Conservation (phyloP, 2,113 vertebrate genomes). For the Chamaea fasciata region DNA sequence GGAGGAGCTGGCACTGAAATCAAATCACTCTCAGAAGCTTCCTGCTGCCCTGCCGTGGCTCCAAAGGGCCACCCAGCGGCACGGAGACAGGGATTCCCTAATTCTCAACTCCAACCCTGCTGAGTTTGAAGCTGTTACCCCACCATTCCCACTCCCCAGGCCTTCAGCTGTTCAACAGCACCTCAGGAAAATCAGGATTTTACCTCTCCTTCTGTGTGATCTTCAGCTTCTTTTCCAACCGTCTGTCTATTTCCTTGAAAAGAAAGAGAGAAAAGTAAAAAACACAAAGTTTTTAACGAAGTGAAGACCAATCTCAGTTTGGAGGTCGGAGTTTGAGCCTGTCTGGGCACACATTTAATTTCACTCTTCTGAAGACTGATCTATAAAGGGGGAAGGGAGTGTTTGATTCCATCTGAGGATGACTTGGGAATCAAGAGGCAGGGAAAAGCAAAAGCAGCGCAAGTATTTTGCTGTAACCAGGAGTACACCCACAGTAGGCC, state of each 20-base stretch:
- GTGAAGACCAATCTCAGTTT: rapidly evolving
- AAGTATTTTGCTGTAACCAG: rapidly evolving
- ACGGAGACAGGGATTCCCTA: not conserved
- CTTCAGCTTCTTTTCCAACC: slow-evolving; percentile 92
- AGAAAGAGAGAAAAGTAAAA: slow-evolving; percentile 33
- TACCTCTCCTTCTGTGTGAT: slow-evolving; percentile 95
- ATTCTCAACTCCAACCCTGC: not conserved
- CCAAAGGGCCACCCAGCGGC: not conserved
- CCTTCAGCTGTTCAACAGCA: not conserved
- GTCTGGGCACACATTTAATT: rapidly evolving
- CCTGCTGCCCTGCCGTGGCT: rapidly evolving
- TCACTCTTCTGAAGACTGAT: rapidly evolving
- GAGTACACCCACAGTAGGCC: not conserved
- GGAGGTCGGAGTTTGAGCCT: not conserved
- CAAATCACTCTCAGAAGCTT: not conserved
- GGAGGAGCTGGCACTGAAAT: not conserved
- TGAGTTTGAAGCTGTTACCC: not conserved
- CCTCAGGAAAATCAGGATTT: not conserved
- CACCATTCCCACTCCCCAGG: not conserved
- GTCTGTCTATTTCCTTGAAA: slow-evolving; percentile 93
- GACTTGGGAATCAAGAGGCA: not conserved
- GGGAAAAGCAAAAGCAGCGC: not conserved
- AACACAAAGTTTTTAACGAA: not conserved
- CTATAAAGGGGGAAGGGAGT: not conserved
- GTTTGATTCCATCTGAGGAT: not conserved